phyloP scores from a whole-genome alignment of 2,888 invertebrate species.

The Priocnemis perturbator region DNA sequence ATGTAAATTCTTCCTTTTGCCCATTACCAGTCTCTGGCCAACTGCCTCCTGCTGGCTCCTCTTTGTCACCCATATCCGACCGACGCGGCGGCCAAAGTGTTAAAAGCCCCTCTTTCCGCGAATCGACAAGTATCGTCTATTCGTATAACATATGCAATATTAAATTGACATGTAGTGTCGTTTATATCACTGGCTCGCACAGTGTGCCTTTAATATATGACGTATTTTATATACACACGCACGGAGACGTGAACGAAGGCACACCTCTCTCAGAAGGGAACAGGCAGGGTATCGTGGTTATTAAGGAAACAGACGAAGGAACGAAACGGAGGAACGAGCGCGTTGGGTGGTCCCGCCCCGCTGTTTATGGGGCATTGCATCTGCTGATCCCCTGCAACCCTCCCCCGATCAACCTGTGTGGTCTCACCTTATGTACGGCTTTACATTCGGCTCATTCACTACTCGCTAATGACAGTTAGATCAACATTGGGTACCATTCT shows the following conservation, averaged over 20 bases:
- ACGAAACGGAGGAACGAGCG: conserved; percentile 59
- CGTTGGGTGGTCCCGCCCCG: conserved; percentile 73
- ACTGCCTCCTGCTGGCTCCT: no score
- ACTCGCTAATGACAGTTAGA: conserved; percentile 70
- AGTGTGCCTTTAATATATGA: no score
- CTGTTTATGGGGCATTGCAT: conserved; percentile 74
- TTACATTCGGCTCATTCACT: conserved; percentile 69
- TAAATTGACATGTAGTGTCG: no score
- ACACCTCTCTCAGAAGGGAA: not conserved
- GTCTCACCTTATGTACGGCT: conserved; percentile 69
- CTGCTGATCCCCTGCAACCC: conserved; percentile 69
- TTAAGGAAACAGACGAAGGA: conserved; percentile 71
- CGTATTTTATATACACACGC: no score
- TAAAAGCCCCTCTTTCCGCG: no score
- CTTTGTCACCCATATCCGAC: no score
- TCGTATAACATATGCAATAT: no score
- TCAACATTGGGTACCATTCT: conserved; percentile 60
- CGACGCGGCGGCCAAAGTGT: no score
- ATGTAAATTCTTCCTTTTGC: no score
- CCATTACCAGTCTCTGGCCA: no score
- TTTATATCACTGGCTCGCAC: no score
- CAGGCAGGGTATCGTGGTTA: conserved; percentile 66
- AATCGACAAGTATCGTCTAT: no score
- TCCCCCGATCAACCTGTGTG: conserved; percentile 69
- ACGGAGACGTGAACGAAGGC: not conserved